Percentiles rank a stretch among this genome's conserved stretches.
Evolutionary conservation across 1,140 invertebrate genomes (phyloP).

Genomic region (Rhizoglyphus robini): DNA sequence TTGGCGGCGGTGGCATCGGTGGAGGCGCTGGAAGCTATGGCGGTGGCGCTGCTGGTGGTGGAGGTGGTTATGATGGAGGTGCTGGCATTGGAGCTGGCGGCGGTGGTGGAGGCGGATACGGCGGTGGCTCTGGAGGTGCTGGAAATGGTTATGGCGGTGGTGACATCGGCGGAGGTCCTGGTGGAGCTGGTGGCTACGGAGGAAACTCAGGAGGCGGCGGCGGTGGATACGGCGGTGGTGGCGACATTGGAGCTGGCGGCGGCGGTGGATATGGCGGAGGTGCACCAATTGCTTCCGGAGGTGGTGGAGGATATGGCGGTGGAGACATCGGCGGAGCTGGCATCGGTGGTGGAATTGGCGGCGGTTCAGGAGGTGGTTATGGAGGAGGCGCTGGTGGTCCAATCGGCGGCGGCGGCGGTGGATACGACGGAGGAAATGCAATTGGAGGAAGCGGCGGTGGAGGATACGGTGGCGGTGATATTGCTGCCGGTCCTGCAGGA

Average conservation of each 20-base stretch:
- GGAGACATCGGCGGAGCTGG: background rate
- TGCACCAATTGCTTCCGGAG: background rate
- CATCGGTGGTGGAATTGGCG: background rate
- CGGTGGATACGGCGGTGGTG: background rate
- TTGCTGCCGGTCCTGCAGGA: background rate
- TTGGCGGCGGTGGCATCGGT: background rate
- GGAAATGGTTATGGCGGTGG: background rate
- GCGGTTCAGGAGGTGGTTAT: background rate
- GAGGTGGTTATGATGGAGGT: background rate
- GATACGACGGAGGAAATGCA: background rate
- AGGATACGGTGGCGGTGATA: background rate
- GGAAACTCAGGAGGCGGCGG: background rate
- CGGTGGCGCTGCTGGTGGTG: background rate
- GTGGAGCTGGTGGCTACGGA: background rate
- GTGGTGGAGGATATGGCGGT: background rate
- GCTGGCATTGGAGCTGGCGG: background rate
- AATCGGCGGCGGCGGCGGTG: background rate
- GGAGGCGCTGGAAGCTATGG: background rate
- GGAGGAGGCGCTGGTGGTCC: background rate
- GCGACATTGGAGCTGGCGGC: background rate
- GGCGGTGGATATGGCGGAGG: background rate
- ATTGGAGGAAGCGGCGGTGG: background rate
- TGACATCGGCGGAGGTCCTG: background rate
- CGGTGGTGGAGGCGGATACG: constrained; percentile 1
- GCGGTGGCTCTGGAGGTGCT: background rate